Base-by-base conservation (phyloP, 1,140 invertebrate genomes). In the Lordiphosa mommai region DNA sequence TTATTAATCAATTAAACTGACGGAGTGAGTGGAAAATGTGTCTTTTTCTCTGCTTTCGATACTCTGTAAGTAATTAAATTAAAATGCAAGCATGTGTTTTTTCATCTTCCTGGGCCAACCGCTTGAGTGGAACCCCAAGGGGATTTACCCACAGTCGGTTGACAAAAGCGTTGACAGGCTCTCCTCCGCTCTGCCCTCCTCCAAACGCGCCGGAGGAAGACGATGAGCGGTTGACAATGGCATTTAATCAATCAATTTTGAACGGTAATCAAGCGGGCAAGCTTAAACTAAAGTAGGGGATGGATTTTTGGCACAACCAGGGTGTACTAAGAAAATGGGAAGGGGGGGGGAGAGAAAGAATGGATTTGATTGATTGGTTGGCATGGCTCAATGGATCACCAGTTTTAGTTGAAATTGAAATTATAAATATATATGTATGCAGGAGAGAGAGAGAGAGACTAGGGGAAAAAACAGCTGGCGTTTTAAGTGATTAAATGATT, bases 161-260 rank as follows among this genome's bases (percentile, higher is more conserved):
- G 76, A 82, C 76, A 82, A 82, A 82, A 82, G 61, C 77, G 76
- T 59, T 82, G 76, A 82, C 76, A 82, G 76, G 44, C 60, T 33
- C 32, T 32, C 23, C n/a, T n/a, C n/a, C n/a, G n/a, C n/a, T n/a
- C n/a, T n/a, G n/a, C n/a, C n/a, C n/a, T n/a, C n/a, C n/a, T n/a
- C n/a, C n/a, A n/a, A n/a, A n/a, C 17, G 27, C 14, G 20, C 30
- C 9, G 29, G 12, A 50, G 36, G 41, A 49, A 16, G 41, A 23
- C 49, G 44, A 10, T 32, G 51, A 63, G 49, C 71, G 61, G 51
- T 72, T 72, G 72, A 82, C 77, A 82, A 82, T 52, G 67, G 79
- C 77, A 82, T 82, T 82, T 82, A 82, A 82, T 82, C 77, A 82
- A 82, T 82, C 77, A 82, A 82, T 85, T 82, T 76, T 84, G 77